A percentile compares a stretch with the other conserved stretches of the same genome.
Conservation (phyloP, 2,113 vertebrate species). For the Sinocyclocheilus rhinocerous region DNA sequence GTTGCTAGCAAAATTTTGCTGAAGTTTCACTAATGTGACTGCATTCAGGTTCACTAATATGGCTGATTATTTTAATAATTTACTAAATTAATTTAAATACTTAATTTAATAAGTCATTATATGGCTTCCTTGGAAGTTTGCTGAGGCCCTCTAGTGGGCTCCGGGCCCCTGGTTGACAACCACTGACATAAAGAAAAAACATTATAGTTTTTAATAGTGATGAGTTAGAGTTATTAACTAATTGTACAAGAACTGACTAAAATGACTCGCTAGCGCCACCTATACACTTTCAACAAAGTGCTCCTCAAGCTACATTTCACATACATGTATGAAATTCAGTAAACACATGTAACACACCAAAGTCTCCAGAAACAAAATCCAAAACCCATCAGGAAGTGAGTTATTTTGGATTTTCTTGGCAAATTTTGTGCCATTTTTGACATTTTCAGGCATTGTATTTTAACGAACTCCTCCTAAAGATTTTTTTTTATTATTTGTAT, state of each 20-base stretch:
- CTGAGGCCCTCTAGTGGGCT: not conserved
- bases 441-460: not conserved
- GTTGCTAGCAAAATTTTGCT: not conserved
- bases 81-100: not conserved
- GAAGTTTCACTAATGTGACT: not conserved
- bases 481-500: not conserved
- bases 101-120: not conserved
- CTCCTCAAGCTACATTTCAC: not conserved
- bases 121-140: not conserved
- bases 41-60: too few relatives aligned
- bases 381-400: not conserved
- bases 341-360: not conserved
- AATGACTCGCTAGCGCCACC: not conserved
- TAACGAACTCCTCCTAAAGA: not conserved
- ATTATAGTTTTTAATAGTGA: too few relatives aligned
- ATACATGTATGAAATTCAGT: not conserved
- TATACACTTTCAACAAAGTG: not conserved
- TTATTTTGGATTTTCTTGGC: not conserved
- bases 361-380: not conserved
- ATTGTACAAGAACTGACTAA: too few relatives aligned
- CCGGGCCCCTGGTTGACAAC: not conserved
- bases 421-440: not conserved
- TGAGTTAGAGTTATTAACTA: too few relatives aligned
- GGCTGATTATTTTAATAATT: not conserved
- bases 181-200: not conserved